Base-by-base conservation (phyloP, 2,113 vertebrate genomes). In the Sinocyclocheilus anophthalmus region DNA sequence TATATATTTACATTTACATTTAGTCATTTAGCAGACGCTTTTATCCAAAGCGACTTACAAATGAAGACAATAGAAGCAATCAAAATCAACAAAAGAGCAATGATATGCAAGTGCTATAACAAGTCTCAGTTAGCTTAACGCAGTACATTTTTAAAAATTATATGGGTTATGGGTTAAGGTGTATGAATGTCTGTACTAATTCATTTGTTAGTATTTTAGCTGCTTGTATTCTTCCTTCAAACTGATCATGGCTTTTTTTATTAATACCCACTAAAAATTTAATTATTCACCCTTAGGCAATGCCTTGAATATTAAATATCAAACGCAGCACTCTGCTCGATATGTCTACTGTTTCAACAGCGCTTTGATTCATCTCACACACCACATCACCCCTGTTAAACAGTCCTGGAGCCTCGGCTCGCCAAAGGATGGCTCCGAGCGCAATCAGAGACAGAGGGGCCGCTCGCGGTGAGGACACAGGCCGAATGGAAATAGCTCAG, bases 271-370 rank as follows among this genome's bases (percentile, higher is more conserved):
- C 24, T 13, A 30, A 65, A 67, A 30, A 67, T 14, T 12, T 1
- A 16, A 30, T 67, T 67, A 67, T 84, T 88, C 55, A 63, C 81
- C 88, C 78, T 85, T 24, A 84, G 86, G 76, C 73, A 12, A 26
- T 50, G 33, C 7, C 30, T n/a, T 86, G 84, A 87, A 87, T 89
- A 89, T 89, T 85, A 89, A 87, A 85, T 65, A 85, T 76, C 50
- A 65, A 75, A 65, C 13, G 63, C 59, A 79, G 12, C 20, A 81
- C 39, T 84, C 53, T 69, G 85, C 84, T 84, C 85, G 87, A 88
- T 87, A 85, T 76, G 61, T 75, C 6, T 33, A 85, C 79, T 57
- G 78, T 84, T 84, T 81, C 61, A 87, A 57, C 75, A 65, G 76
- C 42, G 80, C 42, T 87, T 86, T 81, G 57, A 84, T 87, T 84